phyloP scores from a whole-genome alignment of 1,140 invertebrate genomes.

The Heliothis subflexa region DNA sequence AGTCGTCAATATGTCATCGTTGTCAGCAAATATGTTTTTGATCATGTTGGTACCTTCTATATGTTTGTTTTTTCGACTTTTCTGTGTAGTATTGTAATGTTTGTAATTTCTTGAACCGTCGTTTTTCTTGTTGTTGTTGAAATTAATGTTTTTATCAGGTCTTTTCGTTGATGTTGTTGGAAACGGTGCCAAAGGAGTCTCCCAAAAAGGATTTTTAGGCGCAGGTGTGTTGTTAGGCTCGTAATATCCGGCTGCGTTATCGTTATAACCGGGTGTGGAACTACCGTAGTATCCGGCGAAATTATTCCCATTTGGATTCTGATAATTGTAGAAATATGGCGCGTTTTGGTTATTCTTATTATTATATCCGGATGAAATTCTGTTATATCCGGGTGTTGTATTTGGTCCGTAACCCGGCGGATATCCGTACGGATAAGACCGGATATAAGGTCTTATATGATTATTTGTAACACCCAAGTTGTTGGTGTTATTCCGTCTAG shows the following conservation, averaged over 20 bases:
- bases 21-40: too few species aligned
- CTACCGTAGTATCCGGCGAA: neutral
- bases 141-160: too few species aligned
- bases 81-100: too few species aligned
- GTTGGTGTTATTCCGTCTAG: neutral
- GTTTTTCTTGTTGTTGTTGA: neutral
- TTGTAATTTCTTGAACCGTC: too few species aligned
- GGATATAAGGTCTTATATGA: neutral
- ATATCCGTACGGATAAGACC: conserved; percentile 2
- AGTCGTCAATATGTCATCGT: neutral
- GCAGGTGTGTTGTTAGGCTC: neutral
- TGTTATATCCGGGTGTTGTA: neutral
- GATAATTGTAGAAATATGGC: neutral
- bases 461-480: neutral
- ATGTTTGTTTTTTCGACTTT: too few species aligned
- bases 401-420: conserved; percentile 1
- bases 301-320: neutral
- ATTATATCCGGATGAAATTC: neutral
- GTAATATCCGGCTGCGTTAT: neutral
- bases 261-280: neutral
- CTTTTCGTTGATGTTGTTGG: neutral
- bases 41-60: too few species aligned
- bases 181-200: neutral
- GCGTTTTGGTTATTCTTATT: neutral
- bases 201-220: too few species aligned